phyloP scores from a whole-genome alignment of 1,140 invertebrate genomes.

The Drosophila sproati region DNA sequence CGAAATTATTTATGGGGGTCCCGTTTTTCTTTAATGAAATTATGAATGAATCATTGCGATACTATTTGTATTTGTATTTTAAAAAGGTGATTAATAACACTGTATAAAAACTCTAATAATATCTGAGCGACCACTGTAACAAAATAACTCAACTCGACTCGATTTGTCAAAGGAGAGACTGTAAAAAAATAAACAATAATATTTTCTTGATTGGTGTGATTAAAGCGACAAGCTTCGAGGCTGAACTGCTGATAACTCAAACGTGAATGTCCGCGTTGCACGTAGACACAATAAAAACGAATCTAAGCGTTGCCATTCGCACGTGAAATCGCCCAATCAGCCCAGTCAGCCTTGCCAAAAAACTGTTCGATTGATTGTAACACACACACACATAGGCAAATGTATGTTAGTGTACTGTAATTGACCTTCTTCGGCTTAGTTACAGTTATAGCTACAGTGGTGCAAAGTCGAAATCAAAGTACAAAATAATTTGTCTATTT shows the following conservation, averaged over 20 bases:
- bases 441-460: slow-evolving; percentile 51
- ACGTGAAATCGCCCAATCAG: slow-evolving; percentile 53
- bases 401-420: slow-evolving; percentile 30
- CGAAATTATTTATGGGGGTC: neutral
- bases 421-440: slow-evolving; percentile 68
- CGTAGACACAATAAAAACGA: slow-evolving; percentile 67
- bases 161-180: neutral
- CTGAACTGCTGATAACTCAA: slow-evolving; percentile 42
- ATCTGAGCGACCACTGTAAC: neutral
- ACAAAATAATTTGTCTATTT: slow-evolving; percentile 43
- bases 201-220: slow-evolving; percentile 25
- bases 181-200: neutral
- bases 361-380: slow-evolving; percentile 35
- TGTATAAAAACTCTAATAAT: too few relatives aligned
- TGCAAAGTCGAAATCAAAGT: slow-evolving; percentile 13
- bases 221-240: slow-evolving; percentile 53
- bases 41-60: neutral
- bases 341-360: slow-evolving; percentile 61
- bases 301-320: slow-evolving; percentile 58
- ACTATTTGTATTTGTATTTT: too few relatives aligned
- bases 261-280: slow-evolving; percentile 60
- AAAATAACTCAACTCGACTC: neutral
- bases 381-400: slow-evolving; percentile 6
- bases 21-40: neutral
- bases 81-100: too few relatives aligned